Percentiles rank a stretch among this genome's conserved stretches.
Conservation (phyloP, 2,888 invertebrate genomes). For the Callosobruchus maculatus region DNA sequence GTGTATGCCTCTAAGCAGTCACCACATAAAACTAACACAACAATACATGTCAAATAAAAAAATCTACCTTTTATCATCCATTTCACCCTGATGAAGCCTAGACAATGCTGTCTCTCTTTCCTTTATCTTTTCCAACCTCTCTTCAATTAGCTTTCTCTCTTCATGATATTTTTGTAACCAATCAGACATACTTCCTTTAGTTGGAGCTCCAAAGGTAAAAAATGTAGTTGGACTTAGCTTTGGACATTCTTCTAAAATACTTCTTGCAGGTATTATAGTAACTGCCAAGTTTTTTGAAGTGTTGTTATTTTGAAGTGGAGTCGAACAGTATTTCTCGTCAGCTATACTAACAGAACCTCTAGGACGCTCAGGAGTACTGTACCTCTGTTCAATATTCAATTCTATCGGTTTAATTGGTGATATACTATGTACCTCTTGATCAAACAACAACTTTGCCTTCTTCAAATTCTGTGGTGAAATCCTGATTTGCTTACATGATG, state of each 20-base stretch:
- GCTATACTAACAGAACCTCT: background rate
- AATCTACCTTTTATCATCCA: background rate
- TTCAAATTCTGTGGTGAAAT: constrained; percentile 35
- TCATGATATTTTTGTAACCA: constrained; percentile 27
- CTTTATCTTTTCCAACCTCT: constrained; percentile 26
- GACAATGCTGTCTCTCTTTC: constrained; percentile 16
- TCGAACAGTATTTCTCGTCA: background rate
- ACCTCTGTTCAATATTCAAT: background rate
- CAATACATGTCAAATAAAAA: background rate
- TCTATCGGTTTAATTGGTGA: constrained; percentile 16
- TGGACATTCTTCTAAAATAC: background rate
- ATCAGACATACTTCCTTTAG: constrained; percentile 16
- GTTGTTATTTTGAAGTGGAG: background rate
- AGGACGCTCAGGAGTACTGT: background rate
- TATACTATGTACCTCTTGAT: constrained; percentile 17
- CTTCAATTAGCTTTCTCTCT: constrained; percentile 34
- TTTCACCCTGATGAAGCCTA: background rate
- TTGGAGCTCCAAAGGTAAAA: background rate
- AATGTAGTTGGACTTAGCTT: background rate
- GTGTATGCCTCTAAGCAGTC: no score
- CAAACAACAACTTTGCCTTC: constrained; percentile 33
- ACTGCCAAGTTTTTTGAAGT: background rate
- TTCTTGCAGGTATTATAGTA: background rate
- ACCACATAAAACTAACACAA: background rate
- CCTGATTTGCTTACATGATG: constrained; percentile 34